Evolutionary conservation across 2,113 vertebrate species (phyloP).

Genomic region (Dascyllus trimaculatus): DNA sequence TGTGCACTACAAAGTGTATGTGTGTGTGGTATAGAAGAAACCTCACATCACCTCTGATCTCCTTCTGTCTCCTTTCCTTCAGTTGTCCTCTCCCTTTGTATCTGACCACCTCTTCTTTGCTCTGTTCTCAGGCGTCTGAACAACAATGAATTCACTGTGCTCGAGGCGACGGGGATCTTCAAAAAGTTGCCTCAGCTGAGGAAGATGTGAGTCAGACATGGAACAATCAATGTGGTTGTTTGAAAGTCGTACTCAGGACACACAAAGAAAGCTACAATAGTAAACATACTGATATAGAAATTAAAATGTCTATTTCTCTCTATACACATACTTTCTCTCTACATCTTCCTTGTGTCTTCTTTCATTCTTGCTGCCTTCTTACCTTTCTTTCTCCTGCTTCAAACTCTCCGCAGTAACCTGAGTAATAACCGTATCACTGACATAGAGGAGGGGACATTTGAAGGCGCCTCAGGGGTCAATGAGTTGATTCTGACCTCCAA

Average conservation of each 20-base stretch:
- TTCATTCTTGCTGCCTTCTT: constrained; percentile 15
- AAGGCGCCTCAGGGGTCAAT: constrained; percentile 94
- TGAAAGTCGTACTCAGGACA: constrained; percentile 41
- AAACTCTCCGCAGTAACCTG: constrained; percentile 88
- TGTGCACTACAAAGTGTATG: constrained; percentile 20
- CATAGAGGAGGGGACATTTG: constrained; percentile 98
- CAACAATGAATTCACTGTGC: constrained; percentile 97
- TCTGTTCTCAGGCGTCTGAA: constrained; percentile 90
- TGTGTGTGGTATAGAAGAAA: constrained; percentile 25
- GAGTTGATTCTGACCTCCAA: constrained; percentile 96
- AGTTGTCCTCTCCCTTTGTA: constrained; percentile 36
- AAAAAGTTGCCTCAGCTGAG: constrained; percentile 97
- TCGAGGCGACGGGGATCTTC: constrained; percentile 97
- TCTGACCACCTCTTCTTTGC: constrained; percentile 44
- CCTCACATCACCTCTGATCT: background rate
- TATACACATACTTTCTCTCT: background rate
- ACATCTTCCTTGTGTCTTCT: background rate
- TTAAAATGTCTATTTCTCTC: background rate
- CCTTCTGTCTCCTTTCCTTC: background rate
- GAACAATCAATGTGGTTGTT: constrained; percentile 5
- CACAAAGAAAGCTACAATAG: background rate
- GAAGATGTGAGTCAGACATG: constrained; percentile 92
- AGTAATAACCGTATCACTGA: constrained; percentile 99
- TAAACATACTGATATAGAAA: constrained; percentile 17
- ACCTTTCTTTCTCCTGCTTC: background rate